Evolutionary conservation across 2,888 invertebrate species (phyloP).

Genomic region (Pantelozetes paolii): DNA sequence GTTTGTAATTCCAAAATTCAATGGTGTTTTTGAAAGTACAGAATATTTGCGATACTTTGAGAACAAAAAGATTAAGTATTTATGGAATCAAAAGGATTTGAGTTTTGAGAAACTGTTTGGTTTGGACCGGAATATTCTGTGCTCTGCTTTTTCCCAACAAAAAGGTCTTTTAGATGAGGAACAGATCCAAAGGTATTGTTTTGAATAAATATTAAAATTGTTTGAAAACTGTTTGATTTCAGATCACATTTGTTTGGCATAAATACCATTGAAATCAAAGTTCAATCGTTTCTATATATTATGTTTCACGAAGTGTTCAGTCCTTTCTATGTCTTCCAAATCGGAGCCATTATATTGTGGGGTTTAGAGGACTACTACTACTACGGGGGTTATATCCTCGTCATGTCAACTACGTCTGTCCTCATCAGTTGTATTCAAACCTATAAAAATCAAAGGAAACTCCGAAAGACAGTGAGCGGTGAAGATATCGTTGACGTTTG

Average conservation of each 20-base stretch:
- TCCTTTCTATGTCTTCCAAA: constrained; percentile 57
- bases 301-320: constrained; percentile 48
- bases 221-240: background rate
- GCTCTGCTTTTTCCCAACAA: constrained; percentile 63
- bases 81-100: constrained; percentile 67
- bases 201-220: background rate
- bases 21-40: constrained; percentile 50
- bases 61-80: constrained; percentile 75
- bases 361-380: constrained; percentile 54
- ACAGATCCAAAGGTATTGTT: constrained; percentile 27
- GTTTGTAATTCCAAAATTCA: constrained; percentile 18
- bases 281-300: constrained; percentile 25
- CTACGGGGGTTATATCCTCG: constrained; percentile 53
- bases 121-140: constrained; percentile 62
- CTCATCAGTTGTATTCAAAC: constrained; percentile 11
- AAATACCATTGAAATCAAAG: constrained; percentile 33
- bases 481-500: constrained; percentile 15
- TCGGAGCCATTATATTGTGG: constrained; percentile 56
- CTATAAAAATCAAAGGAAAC: constrained; percentile 46
- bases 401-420: constrained; percentile 34
- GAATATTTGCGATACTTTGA: constrained; percentile 64
- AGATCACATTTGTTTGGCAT: background rate
- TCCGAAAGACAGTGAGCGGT: constrained; percentile 52
- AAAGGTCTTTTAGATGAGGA: constrained; percentile 45
- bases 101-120: constrained; percentile 68